Percentiles rank a stretch among this genome's conserved stretches.
Evolutionary conservation across 2,888 invertebrate species (phyloP).

Genomic region (Julus scanicus): DNA sequence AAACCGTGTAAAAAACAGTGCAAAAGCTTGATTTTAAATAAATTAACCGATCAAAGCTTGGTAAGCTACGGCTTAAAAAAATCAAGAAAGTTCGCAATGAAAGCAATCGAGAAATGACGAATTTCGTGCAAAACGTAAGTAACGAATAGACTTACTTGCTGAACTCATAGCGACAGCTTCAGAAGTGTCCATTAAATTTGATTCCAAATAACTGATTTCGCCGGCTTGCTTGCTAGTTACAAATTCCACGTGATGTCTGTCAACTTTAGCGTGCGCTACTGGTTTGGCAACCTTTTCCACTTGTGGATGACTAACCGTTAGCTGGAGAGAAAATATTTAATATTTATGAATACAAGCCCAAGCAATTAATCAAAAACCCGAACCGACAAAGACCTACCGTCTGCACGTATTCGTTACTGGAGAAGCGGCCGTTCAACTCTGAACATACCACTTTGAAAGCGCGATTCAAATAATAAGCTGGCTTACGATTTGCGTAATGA

Average conservation of each 20-base stretch:
- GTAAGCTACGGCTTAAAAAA: background rate
- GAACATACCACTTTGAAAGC: slow-evolving; percentile 96
- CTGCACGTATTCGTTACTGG: slow-evolving; percentile 95
- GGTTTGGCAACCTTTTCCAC: slow-evolving; percentile 60
- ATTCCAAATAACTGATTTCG: slow-evolving; percentile 65
- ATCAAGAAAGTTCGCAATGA: background rate
- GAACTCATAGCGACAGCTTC: slow-evolving; percentile 66
- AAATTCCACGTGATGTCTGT: slow-evolving; percentile 74
- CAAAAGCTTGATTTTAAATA: background rate
- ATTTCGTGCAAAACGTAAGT: background rate
- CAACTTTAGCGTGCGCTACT: slow-evolving; percentile 73
- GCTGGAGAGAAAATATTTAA: slow-evolving; percentile 64
- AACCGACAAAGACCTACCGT: slow-evolving; percentile 72
- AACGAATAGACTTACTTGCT: slow-evolving; percentile 65
- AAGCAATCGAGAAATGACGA: background rate
- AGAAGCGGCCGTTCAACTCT: slow-evolving; percentile 90
- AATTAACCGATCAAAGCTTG: background rate
- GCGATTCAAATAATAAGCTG: slow-evolving; percentile 93
- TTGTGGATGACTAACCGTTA: slow-evolving; percentile 90
- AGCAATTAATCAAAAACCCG: background rate
- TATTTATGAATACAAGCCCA: background rate
- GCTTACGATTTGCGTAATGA: slow-evolving; percentile 94
- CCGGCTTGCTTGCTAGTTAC: slow-evolving; percentile 69
- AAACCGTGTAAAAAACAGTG: background rate
- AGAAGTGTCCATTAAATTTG: slow-evolving; percentile 65